These are phyloP conservation scores for Tragulus kanchil DNA, from an alignment of 2,113 vertebrate species.

Conservation along the genomic window DNA sequence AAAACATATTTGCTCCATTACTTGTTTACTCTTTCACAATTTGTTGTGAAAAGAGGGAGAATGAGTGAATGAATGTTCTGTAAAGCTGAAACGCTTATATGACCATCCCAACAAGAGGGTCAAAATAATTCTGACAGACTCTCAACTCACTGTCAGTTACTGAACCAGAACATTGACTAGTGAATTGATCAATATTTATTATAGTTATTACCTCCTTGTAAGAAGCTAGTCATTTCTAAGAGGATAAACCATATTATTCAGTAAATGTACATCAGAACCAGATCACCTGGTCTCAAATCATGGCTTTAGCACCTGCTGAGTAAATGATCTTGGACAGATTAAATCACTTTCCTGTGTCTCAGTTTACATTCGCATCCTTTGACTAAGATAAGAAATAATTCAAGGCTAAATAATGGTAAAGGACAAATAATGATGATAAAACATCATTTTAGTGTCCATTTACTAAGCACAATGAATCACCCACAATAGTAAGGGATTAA, in stretches of 20 bases:
- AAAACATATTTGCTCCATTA: neutral
- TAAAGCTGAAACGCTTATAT: neutral
- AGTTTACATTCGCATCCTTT: too few relatives aligned
- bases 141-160: neutral
- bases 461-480: neutral
- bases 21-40: neutral
- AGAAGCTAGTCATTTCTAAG: neutral
- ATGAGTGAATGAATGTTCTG: neutral
- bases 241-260: neutral
- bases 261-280: neutral
- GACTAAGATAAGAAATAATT: neutral
- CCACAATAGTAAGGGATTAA: neutral
- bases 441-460: neutral
- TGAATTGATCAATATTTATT: neutral
- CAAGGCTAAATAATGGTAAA: neutral
- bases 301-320: neutral
- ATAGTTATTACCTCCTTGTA: neutral
- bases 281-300: neutral
- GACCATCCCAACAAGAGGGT: neutral
- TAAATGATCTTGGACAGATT: neutral
- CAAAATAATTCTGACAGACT: neutral
- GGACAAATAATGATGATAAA: constrained; percentile 29
- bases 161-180: neutral
- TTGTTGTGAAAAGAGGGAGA: neutral
- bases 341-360: neutral